Conservation (phyloP, 1,140 invertebrate genomes). For the Platorchestia sp. region DNA sequence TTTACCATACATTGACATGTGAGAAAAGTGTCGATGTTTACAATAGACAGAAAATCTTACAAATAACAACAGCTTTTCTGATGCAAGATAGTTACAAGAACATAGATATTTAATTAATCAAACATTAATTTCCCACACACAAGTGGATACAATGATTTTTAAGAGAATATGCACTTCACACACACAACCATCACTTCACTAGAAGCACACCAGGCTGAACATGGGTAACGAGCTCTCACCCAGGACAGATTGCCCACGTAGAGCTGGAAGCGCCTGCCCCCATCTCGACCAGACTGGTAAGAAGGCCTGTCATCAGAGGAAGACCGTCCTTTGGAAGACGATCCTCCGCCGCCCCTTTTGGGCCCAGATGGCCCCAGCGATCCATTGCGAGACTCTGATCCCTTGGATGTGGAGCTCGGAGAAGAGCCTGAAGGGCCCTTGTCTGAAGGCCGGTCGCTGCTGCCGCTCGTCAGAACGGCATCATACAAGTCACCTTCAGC, state of each 20-base stretch:
- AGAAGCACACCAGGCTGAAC: background rate
- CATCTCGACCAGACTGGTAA: conserved; percentile 73
- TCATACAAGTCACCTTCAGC: conserved; percentile 68
- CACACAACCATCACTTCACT: background rate
- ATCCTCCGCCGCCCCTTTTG: conserved; percentile 43
- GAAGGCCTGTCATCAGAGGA: conserved; percentile 62
- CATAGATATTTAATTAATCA: no score
- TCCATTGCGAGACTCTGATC: conserved; percentile 62
- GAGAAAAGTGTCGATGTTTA: no score
- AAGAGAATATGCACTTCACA: no score
- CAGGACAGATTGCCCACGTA: conserved; percentile 95
- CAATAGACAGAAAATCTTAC: no score
- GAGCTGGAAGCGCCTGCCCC: conserved; percentile 86
- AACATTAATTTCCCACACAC: no score
- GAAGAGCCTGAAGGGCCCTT: conserved; percentile 46
- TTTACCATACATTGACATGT: no score
- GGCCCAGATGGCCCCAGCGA: background rate
- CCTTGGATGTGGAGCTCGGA: conserved; percentile 59
- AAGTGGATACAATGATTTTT: no score
- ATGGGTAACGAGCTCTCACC: conserved; percentile 71
- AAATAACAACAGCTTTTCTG: no score
- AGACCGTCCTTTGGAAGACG: conserved; percentile 56
- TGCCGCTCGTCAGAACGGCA: conserved; percentile 67
- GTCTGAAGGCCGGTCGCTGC: conserved; percentile 62
- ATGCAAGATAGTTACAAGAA: no score